Percentiles rank a stretch among this genome's conserved stretches.
phyloP scores from a whole-genome alignment of 2,888 invertebrate species.

The Pachycephus smyrnensis region DNA sequence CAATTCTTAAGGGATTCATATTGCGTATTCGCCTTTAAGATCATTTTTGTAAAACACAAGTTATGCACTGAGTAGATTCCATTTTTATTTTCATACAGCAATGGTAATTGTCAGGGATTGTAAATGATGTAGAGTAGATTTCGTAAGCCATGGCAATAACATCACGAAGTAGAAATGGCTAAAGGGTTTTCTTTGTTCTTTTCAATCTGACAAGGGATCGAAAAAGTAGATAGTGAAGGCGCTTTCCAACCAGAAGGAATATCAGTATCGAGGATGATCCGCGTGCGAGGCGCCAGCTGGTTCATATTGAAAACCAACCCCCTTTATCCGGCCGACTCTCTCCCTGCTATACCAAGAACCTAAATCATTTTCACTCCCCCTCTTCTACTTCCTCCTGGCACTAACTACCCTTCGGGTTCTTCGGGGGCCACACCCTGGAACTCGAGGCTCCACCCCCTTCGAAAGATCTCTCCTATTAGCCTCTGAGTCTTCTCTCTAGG shows the following conservation, averaged over 20 bases:
- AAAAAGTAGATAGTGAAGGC: background rate
- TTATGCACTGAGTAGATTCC: background rate
- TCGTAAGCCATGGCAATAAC: background rate
- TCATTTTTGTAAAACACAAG: background rate
- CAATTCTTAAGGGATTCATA: background rate
- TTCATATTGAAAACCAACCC: slow-evolving; percentile 59
- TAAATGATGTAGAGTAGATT: background rate
- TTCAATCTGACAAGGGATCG: background rate
- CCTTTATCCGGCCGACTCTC: slow-evolving; percentile 19
- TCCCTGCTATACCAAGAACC: slow-evolving; percentile 38
- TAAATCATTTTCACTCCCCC: slow-evolving; percentile 53
- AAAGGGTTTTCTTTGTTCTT: background rate
- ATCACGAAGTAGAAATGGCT: background rate
- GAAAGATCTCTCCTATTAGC: slow-evolving; percentile 7
- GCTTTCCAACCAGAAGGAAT: slow-evolving; percentile 3
- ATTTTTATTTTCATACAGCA: background rate
- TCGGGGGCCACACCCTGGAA: slow-evolving; percentile 57
- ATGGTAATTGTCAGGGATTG: background rate
- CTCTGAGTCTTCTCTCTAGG: background rate
- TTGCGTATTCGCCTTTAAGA: background rate
- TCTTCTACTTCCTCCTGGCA: slow-evolving; percentile 40
- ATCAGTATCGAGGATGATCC: slow-evolving; percentile 52
- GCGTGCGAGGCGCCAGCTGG: slow-evolving; percentile 61
- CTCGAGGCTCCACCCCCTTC: slow-evolving; percentile 55
- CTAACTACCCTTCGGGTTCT: slow-evolving; percentile 54